Evolutionary conservation across 2,888 invertebrate genomes (phyloP).

Genomic region (Ditylenchus weischeri): DNA sequence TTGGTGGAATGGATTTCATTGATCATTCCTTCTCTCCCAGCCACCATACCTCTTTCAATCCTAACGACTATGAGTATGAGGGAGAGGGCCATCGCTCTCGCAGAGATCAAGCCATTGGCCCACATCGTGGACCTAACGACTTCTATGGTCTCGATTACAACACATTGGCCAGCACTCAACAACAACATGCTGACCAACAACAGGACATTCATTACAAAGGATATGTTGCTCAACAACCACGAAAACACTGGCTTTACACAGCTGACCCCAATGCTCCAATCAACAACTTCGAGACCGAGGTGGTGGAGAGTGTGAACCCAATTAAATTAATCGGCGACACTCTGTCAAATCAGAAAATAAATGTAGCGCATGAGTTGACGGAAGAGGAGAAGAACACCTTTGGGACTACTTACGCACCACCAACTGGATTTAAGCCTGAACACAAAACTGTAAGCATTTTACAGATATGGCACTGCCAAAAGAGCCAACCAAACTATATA

Average conservation of each 20-base stretch:
- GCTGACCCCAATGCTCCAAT: conserved; percentile 50
- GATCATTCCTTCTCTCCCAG: conserved; percentile 26
- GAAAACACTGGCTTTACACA: conserved; percentile 46
- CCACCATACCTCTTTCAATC: not conserved
- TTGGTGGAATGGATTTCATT: conserved; percentile 41
- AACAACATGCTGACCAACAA: not conserved
- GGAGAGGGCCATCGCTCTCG: conserved; percentile 14
- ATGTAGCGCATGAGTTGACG: conserved; percentile 31
- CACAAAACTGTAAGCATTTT: conserved; percentile 35
- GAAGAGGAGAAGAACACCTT: conserved; percentile 46
- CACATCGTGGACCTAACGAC: conserved; percentile 29
- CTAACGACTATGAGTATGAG: conserved; percentile 19
- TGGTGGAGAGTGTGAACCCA: conserved; percentile 21
- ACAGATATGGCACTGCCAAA: too few species aligned
- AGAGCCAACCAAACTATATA: too few species aligned
- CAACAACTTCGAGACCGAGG: conserved; percentile 35
- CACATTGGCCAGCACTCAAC: conserved; percentile 11
- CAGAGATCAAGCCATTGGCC: conserved; percentile 17
- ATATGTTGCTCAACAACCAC: conserved; percentile 51
- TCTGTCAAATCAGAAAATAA: conserved; percentile 51
- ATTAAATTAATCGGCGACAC: conserved; percentile 37
- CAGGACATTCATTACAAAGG: conserved; percentile 46
- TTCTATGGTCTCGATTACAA: conserved; percentile 38
- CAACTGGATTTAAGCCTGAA: conserved; percentile 48
- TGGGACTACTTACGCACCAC: conserved; percentile 47